Percentiles rank a stretch among this genome's conserved stretches.
These are phyloP conservation scores for Argyrosomus japonicus DNA, from an alignment of 2,113 vertebrate genomes.

Conservation along the genomic window DNA sequence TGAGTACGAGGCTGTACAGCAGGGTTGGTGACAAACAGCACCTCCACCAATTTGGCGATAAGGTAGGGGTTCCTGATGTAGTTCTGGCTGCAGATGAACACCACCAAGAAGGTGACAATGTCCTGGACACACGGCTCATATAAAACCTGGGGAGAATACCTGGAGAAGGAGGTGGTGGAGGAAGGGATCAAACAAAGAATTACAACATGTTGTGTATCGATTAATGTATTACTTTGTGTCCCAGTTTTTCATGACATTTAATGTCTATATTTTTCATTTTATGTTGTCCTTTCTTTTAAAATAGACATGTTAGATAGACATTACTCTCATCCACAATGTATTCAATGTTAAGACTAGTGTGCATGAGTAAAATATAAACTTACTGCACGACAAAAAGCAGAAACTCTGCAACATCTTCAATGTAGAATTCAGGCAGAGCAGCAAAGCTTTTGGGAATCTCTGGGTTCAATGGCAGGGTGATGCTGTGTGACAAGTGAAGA, in stretches of 20 bases:
- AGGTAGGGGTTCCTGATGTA: conserved; percentile 98
- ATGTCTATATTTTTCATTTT: not conserved
- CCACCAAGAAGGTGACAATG: conserved; percentile 96
- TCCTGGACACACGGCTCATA: conserved; percentile 99
- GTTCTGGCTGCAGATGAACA: conserved; percentile 99
- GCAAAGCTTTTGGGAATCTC: conserved; percentile 98
- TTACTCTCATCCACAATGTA: not conserved
- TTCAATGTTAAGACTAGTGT: not conserved
- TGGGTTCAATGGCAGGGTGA: conserved; percentile 92
- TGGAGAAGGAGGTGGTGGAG: conserved; percentile 59
- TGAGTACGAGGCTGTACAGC: conserved; percentile 97
- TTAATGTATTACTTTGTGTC: not conserved
- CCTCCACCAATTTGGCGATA: conserved; percentile 98
- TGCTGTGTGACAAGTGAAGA: conserved; percentile 76
- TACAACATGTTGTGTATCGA: not conserved
- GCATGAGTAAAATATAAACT: conserved; percentile 76
- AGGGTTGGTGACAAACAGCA: conserved; percentile 98
- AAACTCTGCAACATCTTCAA: conserved; percentile 99
- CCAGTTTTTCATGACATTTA: not conserved
- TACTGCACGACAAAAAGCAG: conserved; percentile 99
- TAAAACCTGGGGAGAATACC: conserved; percentile 98
- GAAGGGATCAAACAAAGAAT: not conserved
- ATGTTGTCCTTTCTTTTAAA: not conserved
- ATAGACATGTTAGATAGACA: not conserved
- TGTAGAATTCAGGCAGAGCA: conserved; percentile 97